These are phyloP conservation scores for Melinopterus prodromus DNA, from an alignment of 2,888 invertebrate species.

Conservation along the genomic window DNA sequence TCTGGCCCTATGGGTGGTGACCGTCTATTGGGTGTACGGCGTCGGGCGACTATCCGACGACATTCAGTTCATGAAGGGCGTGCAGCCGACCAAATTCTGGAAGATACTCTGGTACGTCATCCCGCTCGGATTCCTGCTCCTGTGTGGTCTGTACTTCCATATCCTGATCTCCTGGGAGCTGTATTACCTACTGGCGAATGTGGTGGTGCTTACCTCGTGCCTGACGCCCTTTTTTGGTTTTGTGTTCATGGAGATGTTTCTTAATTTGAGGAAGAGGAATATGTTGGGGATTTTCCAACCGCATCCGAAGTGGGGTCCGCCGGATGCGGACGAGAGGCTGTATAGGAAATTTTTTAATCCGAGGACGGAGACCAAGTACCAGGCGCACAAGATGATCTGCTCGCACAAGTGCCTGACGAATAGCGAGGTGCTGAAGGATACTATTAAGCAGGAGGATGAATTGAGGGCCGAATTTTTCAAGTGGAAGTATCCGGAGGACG, in stretches of 20 bases:
- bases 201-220: too few species aligned
- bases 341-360: slow-evolving; percentile 41
- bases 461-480: slow-evolving; percentile 25
- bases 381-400: slow-evolving; percentile 38
- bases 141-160: slow-evolving; percentile 9
- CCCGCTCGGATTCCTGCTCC: slow-evolving; percentile 29
- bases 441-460: slow-evolving; percentile 25
- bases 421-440: slow-evolving; percentile 31
- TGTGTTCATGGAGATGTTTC: slow-evolving; percentile 23
- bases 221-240: slow-evolving; percentile 22
- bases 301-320: slow-evolving; percentile 41
- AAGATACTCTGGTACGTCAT: slow-evolving; percentile 40
- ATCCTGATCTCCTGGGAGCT: not conserved
- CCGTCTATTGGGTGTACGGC: slow-evolving; percentile 41
- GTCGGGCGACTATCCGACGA: slow-evolving; percentile 42
- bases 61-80: slow-evolving; percentile 40
- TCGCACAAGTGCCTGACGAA: slow-evolving; percentile 39
- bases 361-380: slow-evolving; percentile 38
- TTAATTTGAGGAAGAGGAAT: slow-evolving; percentile 31
- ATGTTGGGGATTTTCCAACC: slow-evolving; percentile 39
- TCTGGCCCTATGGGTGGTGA: slow-evolving; percentile 26
- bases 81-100: slow-evolving; percentile 43
- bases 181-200: not conserved
- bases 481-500: not conserved
- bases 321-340: slow-evolving; percentile 37